Base-by-base conservation (phyloP, 2,888 invertebrate species). In the Lithophane semibrunnea region DNA sequence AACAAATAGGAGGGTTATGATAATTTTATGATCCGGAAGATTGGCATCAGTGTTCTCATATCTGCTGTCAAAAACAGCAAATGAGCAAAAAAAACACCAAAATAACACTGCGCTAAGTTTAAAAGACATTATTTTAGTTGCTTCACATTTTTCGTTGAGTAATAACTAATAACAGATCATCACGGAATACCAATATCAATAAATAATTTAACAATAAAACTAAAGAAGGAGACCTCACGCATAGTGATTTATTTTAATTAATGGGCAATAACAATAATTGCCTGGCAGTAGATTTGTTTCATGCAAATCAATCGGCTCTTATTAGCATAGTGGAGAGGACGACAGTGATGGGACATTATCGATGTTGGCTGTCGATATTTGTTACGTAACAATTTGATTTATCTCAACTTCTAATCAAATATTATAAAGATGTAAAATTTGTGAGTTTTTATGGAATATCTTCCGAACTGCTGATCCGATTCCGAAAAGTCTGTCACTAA, bases 241-340 rank as follows among this genome's bases (percentile, higher is more conserved):
- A 84, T 87, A 77, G 86, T 88, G 89, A 88, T 93, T 90, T 89
- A 92, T 92, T 91, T 91, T 90, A 93, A 93, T 94, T 93, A 93
- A 93, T 93, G 84, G 88, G 83, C 92, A 89, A 93, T 93, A 93
- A 93, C 92, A 93, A 93, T 95, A 92, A 94, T 94, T 93, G 94
- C 91, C 89, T 85, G 89, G 82, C 89, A 88, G 88, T 88, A 90
- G 91, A 94, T 95, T 94, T 94, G 95, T 94, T 92, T 91, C 90
- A 95, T 94, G 95, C 94, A 94, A 95, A 95, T 95, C 89, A 86
- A 89, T 89, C 77, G 52, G 85, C 79, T 75, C 83, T 85, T 82
- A 94, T 95, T 95, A 93, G 92, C 94, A 94, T 94, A 94, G 89
- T 85, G 79, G 90, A 82, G 65, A 70, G 73, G 29, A 68, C 42